Evolutionary conservation across 92 coral and sea anemone genomes (phyloP).

Genomic region (Diadumene lineata): DNA sequence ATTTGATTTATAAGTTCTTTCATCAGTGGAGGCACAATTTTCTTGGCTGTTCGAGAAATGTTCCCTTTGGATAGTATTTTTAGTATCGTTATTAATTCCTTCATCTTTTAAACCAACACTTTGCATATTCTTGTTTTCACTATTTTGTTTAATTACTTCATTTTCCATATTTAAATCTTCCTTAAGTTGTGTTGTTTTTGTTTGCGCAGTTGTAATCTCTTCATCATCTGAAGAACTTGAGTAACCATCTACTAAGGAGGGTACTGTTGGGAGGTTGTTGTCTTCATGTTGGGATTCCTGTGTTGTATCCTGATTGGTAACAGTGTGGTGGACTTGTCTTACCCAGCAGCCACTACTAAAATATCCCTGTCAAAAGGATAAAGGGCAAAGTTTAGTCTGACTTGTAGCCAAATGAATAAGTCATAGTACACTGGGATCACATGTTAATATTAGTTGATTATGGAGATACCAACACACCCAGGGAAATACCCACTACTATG

Average conservation of each 20-base stretch:
- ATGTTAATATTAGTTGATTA: too few relatives aligned
- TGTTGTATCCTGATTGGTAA: slow-evolving; percentile 33
- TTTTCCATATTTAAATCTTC: background rate
- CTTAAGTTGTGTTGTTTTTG: background rate
- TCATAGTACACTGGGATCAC: too few relatives aligned
- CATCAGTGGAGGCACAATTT: background rate
- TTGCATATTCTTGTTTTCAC: background rate
- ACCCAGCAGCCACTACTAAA: slow-evolving; percentile 95
- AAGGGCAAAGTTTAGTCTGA: too few relatives aligned
- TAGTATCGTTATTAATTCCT: too few relatives aligned
- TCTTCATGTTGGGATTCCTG: background rate
- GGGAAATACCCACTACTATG: too few relatives aligned
- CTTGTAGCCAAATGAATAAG: too few relatives aligned
- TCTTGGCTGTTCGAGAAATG: too few relatives aligned
- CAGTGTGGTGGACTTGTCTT: slow-evolving; percentile 58
- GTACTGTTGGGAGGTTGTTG: background rate
- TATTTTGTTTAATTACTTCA: background rate
- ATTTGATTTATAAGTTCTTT: background rate
- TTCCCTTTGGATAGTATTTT: too few relatives aligned
- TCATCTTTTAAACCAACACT: too few relatives aligned
- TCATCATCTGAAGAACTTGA: slow-evolving; percentile 41
- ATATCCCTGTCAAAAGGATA: slow-evolving; percentile 62
- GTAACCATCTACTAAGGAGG: slow-evolving; percentile 23
- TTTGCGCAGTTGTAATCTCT: slow-evolving; percentile 1
- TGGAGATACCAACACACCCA: too few relatives aligned